Evolutionary conservation across 1,140 invertebrate species (phyloP).

Genomic region (Saccostrea cuccullata): DNA sequence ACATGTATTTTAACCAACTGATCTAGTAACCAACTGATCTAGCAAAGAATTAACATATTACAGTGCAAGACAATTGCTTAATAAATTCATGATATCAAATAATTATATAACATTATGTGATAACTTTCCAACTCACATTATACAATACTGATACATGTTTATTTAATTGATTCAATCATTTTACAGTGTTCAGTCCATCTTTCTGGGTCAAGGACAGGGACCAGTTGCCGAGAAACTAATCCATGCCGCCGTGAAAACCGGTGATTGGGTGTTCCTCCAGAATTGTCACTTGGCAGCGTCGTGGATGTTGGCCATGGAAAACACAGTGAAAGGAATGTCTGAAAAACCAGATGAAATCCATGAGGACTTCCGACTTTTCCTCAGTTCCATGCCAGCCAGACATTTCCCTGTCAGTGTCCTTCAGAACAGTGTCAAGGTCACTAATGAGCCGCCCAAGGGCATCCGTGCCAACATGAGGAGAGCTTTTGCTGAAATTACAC

Average conservation of each 20-base stretch:
- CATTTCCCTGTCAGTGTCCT: slow-evolving; percentile 78
- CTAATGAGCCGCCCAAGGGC: slow-evolving; percentile 80
- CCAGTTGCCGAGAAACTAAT: slow-evolving; percentile 79
- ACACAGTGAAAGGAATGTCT: slow-evolving; percentile 74
- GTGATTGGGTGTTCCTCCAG: slow-evolving; percentile 80
- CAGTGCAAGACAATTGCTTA: no score
- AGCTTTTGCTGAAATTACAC: slow-evolving; percentile 80
- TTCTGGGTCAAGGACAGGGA: slow-evolving; percentile 80
- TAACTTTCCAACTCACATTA: no score
- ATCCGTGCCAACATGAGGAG: slow-evolving; percentile 85
- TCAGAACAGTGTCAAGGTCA: slow-evolving; percentile 80
- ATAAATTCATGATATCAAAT: no score
- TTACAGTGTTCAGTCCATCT: slow-evolving; percentile 80
- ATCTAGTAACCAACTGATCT: no score
- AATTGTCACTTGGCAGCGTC: slow-evolving; percentile 79
- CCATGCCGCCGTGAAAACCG: slow-evolving; percentile 70
- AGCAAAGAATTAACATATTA: no score
- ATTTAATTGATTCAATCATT: background rate
- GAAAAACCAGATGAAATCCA: slow-evolving; percentile 76
- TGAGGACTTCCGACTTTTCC: slow-evolving; percentile 77
- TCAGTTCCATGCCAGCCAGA: slow-evolving; percentile 79
- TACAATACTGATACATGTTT: no score
- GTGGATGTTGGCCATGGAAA: slow-evolving; percentile 79
- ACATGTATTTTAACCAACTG: no score
- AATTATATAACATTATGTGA: no score